Base-by-base conservation (phyloP, 2,888 invertebrate genomes). In the Caradrina kadenii region DNA sequence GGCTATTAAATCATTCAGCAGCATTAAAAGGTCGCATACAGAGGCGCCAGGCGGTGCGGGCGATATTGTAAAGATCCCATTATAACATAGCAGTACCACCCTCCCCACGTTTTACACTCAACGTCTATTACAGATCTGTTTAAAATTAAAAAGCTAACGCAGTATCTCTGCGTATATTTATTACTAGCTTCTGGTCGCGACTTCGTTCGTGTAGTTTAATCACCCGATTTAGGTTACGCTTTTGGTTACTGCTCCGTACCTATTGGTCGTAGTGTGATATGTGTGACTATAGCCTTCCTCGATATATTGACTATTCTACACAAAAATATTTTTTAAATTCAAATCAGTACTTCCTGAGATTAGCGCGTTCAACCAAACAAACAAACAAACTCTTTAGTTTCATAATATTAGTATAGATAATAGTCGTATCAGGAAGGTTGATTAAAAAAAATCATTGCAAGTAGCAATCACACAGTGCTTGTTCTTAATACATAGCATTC, bases 61-160 rank as follows among this genome's bases (percentile, higher is more conserved):
- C 17, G 56, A 69, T 73, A 68, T 78, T 78, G 74, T 79, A 79
- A 79, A 78, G 79, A 67, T 63, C 64, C 65, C n/a, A 77, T 78
- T 78, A 65, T 65, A 21, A 50, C 56, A 69, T 55, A 58, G 52
- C 15, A 17, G 35, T 45, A 13, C 58, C 56, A 56, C 64, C 50
- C 64, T 45, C 59, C 64, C 68, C 68, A 62, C 53, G 58, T 69
- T 77, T 65, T 69, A 68, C 68, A 59, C 68, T 65, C 59, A 19
- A 60, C 65, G 76, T 76, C 77, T 76, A 63, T 76, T 76, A 72
- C 64, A 78, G 73, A 81, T 76, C 70, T 72, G 69, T 72, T 71
- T 69, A 64, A 82, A 73, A 76, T 63, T 68, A 54, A 63, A 76
- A 79, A 66, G 60, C 52, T 10, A 35, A 58, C 22, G 48, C 60